Evolutionary conservation across 2,888 invertebrate species (phyloP).

Genomic region (Stenchaetothrips biformis): DNA sequence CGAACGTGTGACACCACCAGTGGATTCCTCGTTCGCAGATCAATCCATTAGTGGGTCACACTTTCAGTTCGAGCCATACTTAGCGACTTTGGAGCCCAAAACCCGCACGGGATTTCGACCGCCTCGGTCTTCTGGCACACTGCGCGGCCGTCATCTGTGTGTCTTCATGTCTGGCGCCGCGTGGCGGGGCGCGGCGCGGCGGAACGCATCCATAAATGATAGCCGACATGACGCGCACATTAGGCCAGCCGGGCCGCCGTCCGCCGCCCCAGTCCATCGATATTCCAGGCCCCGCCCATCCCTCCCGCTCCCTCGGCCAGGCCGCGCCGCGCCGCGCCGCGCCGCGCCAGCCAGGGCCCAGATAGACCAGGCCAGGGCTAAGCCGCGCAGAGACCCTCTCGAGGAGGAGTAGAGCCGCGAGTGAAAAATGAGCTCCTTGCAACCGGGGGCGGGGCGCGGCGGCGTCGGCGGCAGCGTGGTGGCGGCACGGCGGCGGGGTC

Average conservation of each 20-base stretch:
- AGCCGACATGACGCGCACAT: constrained; percentile 16
- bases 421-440: constrained; percentile 21
- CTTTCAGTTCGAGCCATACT: no score
- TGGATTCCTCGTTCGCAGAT: no score
- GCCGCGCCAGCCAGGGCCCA: not conserved
- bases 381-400: not conserved
- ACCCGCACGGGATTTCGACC: no score
- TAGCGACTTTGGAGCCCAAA: no score
- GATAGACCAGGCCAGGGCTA: constrained; percentile 14
- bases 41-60: no score
- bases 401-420: constrained; percentile 4
- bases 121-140: no score
- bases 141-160: no score
- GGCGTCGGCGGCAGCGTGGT: not conserved
- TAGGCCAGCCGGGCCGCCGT: not conserved
- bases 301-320: not conserved
- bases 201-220: constrained; percentile 10
- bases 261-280: not conserved
- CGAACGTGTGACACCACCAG: no score
- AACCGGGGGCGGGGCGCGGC: constrained; percentile 6
- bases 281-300: constrained; percentile 10
- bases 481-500: not conserved
- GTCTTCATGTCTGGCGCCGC: not conserved
- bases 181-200: not conserved
- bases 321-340: not conserved